A percentile compares a stretch with the other conserved stretches of the same genome.
Evolutionary conservation across 2,797 vertebrate genomes (phyloP).

Genomic region (Florisuga fusca): DNA sequence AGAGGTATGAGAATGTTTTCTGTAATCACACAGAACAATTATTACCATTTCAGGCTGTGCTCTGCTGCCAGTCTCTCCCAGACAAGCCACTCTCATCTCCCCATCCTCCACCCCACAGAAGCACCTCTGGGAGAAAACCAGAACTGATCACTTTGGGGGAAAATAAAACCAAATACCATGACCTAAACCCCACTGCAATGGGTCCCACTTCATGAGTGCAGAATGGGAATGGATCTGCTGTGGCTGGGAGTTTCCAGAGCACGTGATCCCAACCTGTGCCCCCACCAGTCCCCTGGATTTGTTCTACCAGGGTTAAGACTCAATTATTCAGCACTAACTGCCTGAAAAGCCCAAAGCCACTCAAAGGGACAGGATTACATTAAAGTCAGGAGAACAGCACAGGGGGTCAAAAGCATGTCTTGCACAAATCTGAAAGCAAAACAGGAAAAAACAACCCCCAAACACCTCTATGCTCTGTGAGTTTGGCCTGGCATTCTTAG

Average conservation of each 20-base stretch:
- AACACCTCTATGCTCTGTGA: neutral
- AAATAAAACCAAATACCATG: neutral
- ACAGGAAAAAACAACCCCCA: no score
- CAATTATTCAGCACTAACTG: constrained; percentile 10
- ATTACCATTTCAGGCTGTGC: neutral
- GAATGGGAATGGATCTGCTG: neutral
- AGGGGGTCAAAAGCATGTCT: neutral
- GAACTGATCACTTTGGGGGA: neutral
- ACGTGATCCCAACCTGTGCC: neutral
- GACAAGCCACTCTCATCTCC: neutral
- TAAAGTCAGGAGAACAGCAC: neutral
- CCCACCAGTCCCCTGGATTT: neutral
- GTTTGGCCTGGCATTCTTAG: neutral
- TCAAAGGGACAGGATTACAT: neutral
- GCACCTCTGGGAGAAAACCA: neutral
- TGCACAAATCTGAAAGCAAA: neutral
- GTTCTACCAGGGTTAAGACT: neutral
- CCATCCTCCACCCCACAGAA: neutral
- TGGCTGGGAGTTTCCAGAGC: neutral
- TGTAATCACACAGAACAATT: neutral
- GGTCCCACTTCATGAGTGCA: neutral
- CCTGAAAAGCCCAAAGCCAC: constrained; percentile 13
- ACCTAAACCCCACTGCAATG: neutral
- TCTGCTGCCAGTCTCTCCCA: neutral
- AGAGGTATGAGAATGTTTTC: neutral